phyloP scores from a whole-genome alignment of 2,888 invertebrate genomes.

The Dryococelus australis region DNA sequence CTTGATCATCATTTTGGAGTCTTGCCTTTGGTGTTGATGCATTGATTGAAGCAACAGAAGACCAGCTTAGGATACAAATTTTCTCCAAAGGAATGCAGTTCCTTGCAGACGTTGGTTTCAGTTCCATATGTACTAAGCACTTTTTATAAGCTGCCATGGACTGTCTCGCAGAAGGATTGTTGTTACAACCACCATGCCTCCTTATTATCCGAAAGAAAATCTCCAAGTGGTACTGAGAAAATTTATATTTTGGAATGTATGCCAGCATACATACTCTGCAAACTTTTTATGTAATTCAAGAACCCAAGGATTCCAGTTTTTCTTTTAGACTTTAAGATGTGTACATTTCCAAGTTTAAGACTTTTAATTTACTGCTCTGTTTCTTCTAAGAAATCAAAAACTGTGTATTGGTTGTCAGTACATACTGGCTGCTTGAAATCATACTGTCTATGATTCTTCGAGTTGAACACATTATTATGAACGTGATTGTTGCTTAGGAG shows the following conservation, averaged over 20 bases:
- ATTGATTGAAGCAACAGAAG: background rate
- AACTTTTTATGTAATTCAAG: background rate
- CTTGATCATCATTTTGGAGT: background rate
- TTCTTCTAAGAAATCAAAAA: background rate
- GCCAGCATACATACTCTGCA: background rate
- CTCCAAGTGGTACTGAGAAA: constrained; percentile 41
- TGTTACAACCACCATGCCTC: constrained; percentile 29
- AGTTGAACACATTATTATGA: background rate
- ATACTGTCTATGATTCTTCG: background rate
- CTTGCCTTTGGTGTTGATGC: background rate
- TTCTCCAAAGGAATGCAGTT: background rate
- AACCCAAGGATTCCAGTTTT: constrained; percentile 29
- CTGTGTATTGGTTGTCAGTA: background rate
- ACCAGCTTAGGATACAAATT: background rate
- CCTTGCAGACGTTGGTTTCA: background rate
- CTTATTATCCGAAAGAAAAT: constrained; percentile 37
- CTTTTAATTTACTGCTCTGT: background rate
- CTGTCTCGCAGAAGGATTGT: constrained; percentile 38
- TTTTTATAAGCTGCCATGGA: constrained; percentile 28
- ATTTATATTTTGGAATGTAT: constrained; percentile 38
- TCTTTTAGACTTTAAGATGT: background rate
- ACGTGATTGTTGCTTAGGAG: background rate
- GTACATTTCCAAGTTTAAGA: background rate
- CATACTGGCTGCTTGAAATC: background rate
- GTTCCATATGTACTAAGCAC: background rate